Conservation (phyloP, 23 tunicate species). For the Clavelina lepadiformis region DNA sequence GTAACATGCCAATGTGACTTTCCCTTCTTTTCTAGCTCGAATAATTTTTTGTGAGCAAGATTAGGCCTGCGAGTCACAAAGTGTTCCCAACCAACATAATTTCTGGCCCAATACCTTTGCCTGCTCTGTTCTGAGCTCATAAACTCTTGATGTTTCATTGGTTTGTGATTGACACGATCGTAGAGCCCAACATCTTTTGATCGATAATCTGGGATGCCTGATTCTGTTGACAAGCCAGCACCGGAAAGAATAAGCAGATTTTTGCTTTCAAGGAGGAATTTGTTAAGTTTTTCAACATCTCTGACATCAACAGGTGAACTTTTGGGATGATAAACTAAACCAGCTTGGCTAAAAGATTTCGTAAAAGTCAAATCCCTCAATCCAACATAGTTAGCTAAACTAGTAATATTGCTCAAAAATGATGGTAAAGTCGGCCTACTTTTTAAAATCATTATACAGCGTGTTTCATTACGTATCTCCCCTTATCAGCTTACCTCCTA, state of each 20-base stretch:
- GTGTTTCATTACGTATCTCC: too few species aligned
- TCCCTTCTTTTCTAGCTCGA: constrained; percentile 45
- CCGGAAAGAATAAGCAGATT: constrained; percentile 72
- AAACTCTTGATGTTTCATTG: constrained; percentile 91
- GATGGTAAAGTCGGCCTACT: too few species aligned
- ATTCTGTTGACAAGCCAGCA: constrained; percentile 97
- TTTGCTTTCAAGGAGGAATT: constrained; percentile 26
- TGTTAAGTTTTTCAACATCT: constrained; percentile 30
- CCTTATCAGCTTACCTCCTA: too few species aligned
- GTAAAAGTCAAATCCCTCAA: too few species aligned
- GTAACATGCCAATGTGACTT: constrained; percentile 76
- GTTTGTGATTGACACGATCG: constrained; percentile 86
- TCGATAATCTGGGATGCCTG: constrained; percentile 97
- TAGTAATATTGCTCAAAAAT: too few species aligned
- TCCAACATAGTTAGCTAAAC: too few species aligned
- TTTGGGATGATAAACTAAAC: too few species aligned
- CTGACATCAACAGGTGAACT: constrained; percentile 13
- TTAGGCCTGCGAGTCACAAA: constrained; percentile 46
- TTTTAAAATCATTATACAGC: too few species aligned
- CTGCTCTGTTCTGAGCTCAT: constrained; percentile 24
- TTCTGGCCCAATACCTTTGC: constrained; percentile 85
- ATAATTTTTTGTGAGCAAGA: constrained; percentile 38
- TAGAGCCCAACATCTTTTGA: constrained; percentile 94
- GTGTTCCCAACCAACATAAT: constrained; percentile 72
- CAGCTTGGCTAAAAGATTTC: too few species aligned